These are phyloP conservation scores for Macropodus opercularis DNA, from an alignment of 2,797 vertebrate species.

Conservation along the genomic window DNA sequence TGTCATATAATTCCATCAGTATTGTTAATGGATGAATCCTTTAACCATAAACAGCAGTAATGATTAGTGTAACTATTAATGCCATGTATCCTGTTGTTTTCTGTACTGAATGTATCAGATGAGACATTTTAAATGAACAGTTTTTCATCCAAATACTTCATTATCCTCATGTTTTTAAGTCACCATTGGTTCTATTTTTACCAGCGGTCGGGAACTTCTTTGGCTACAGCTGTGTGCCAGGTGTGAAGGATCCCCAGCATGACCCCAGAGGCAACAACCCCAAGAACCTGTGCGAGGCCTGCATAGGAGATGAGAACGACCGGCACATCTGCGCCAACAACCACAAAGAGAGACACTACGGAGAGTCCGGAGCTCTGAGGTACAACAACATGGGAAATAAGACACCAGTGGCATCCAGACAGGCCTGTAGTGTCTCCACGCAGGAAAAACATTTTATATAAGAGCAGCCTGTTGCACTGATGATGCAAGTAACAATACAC, in stretches of 20 bases:
- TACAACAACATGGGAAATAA: slow-evolving; percentile 42
- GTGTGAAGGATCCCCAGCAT: slow-evolving; percentile 79
- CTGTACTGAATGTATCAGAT: too few relatives aligned
- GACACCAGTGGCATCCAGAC: slow-evolving; percentile 11
- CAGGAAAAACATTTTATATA: slow-evolving; percentile 11
- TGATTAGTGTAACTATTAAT: too few relatives aligned
- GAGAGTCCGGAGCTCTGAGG: slow-evolving; percentile 85
- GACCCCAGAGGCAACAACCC: slow-evolving; percentile 85
- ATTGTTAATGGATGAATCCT: not conserved
- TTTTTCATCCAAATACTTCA: too few relatives aligned
- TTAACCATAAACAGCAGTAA: too few relatives aligned
- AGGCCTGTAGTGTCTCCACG: slow-evolving; percentile 6
- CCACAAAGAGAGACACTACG: slow-evolving; percentile 82
- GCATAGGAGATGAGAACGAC: slow-evolving; percentile 86
- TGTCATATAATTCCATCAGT: too few relatives aligned
- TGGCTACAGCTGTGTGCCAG: slow-evolving; percentile 86
- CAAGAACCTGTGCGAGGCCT: slow-evolving; percentile 86
- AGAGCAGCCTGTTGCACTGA: not conserved
- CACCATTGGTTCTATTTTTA: too few relatives aligned
- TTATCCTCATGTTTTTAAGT: slow-evolving; percentile 6
- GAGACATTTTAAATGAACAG: too few relatives aligned
- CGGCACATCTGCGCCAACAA: slow-evolving; percentile 84
- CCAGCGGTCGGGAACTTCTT: slow-evolving; percentile 85
- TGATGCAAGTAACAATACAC: slow-evolving; percentile 11
- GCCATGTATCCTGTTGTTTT: too few relatives aligned